Percentiles rank a stretch among this genome's conserved stretches.
Evolutionary conservation across 2,797 vertebrate species (phyloP).

Genomic region (Chrysocyon brachyurus): DNA sequence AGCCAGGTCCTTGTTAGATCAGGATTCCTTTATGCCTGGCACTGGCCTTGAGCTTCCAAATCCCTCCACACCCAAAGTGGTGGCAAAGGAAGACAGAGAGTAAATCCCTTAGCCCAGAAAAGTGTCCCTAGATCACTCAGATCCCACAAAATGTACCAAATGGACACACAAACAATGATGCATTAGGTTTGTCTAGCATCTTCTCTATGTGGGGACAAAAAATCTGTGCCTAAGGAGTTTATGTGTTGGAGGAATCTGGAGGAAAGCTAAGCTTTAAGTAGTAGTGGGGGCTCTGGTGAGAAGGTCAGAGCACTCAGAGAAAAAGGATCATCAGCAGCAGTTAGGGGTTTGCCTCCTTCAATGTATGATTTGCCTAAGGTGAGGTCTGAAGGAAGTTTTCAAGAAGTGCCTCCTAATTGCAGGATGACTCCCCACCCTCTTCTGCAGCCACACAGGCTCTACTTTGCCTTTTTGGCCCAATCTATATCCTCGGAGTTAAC

Average conservation of each 20-base stretch:
- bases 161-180: neutral
- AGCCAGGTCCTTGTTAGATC: neutral
- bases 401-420: neutral
- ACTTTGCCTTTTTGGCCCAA: neutral
- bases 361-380: neutral
- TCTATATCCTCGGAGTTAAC: neutral
- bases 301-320: too few relatives aligned
- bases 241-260: neutral
- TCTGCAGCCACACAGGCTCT: neutral
- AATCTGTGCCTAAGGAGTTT: too few relatives aligned
- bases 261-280: neutral
- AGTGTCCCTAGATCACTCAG: neutral
- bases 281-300: neutral
- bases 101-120: neutral
- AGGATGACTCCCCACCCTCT: neutral
- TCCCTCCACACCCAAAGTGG: neutral
- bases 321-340: neutral
- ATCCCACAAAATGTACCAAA: neutral
- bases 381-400: neutral
- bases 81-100: neutral
- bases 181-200: neutral
- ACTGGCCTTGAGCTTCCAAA: neutral
- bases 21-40: too few relatives aligned
- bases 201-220: neutral
- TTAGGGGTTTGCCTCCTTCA: neutral